Percentiles rank a stretch among this genome's conserved stretches.
Evolutionary conservation across 2,797 vertebrate species (phyloP).

Genomic region (Clarias platycephalus): DNA sequence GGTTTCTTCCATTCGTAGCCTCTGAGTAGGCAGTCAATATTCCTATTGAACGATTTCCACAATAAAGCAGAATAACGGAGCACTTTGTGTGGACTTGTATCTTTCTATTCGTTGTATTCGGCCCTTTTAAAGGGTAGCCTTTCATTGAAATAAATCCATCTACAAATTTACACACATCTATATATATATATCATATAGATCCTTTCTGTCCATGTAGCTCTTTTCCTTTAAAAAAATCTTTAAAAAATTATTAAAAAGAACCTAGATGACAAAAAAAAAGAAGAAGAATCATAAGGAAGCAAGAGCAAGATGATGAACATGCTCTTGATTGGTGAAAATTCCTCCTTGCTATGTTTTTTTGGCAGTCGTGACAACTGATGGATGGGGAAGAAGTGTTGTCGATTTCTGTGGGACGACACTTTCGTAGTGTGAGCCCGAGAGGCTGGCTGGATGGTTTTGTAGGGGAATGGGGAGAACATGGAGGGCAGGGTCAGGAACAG

Average conservation of each 20-base stretch:
- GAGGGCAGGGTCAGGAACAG: conserved; percentile 49
- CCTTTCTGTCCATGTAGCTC: conserved; percentile 59
- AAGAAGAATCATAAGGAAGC: conserved; percentile 66
- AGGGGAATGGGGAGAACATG: conserved; percentile 53
- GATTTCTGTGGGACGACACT: conserved; percentile 49
- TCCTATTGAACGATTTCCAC: conserved; percentile 61
- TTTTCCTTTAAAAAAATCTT: conserved; percentile 65
- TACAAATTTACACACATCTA: conserved; percentile 73
- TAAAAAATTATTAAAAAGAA: conserved; percentile 72
- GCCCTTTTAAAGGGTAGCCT: conserved; percentile 85
- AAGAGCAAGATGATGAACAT: conserved; percentile 55
- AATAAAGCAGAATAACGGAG: conserved; percentile 53
- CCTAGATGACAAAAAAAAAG: conserved; percentile 59
- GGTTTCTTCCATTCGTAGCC: conserved; percentile 52
- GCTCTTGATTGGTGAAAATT: conserved; percentile 64
- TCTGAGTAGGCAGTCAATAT: conserved; percentile 53
- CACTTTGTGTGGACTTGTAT: conserved; percentile 44
- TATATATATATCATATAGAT: conserved; percentile 71
- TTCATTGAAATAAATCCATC: conserved; percentile 70
- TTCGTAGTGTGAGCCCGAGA: conserved; percentile 36
- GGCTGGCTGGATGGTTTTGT: conserved; percentile 23
- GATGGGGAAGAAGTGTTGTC: not conserved
- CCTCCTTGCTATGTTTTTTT: conserved; percentile 54
- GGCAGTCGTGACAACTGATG: conserved; percentile 16
- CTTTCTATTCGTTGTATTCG: conserved; percentile 52